Evolutionary conservation across 2,888 invertebrate genomes (phyloP).

Genomic region (Mythimna albipuncta): DNA sequence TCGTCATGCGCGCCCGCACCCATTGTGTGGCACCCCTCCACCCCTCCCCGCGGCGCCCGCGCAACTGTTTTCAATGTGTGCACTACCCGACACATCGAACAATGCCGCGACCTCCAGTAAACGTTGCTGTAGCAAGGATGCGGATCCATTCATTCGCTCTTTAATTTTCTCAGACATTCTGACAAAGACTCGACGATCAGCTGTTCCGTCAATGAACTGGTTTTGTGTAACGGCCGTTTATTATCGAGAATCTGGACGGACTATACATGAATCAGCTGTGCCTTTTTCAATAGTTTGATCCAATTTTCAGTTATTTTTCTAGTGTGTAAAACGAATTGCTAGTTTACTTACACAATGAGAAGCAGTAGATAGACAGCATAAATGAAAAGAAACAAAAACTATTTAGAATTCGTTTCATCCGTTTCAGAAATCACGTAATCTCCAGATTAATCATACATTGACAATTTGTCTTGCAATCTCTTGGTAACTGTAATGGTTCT

Average conservation of each 20-base stretch:
- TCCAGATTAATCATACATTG: constrained; percentile 13
- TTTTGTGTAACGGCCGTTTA: constrained; percentile 60
- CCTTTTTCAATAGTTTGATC: background rate
- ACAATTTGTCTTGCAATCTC: constrained; percentile 42
- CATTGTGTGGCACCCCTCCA: constrained; percentile 79
- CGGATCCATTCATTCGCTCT: constrained; percentile 59
- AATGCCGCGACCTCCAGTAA: constrained; percentile 75
- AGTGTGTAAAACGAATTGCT: background rate
- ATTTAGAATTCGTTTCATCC: constrained; percentile 3
- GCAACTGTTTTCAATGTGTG: constrained; percentile 70
- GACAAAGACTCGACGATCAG: constrained; percentile 64
- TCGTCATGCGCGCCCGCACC: constrained; percentile 90
- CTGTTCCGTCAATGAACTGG: constrained; percentile 64
- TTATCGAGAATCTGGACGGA: constrained; percentile 21
- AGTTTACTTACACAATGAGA: background rate
- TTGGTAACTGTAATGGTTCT: constrained; percentile 53
- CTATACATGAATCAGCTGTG: constrained; percentile 29
- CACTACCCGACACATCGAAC: constrained; percentile 80
- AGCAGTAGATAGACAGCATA: background rate
- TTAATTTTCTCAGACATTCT: constrained; percentile 61
- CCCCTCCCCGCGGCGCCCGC: constrained; percentile 64
- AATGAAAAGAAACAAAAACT: background rate
- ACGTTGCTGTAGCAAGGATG: constrained; percentile 62
- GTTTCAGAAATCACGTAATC: constrained; percentile 2
- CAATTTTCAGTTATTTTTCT: background rate